phyloP scores from a whole-genome alignment of 2,888 invertebrate species.

The Lamproptera curius region DNA sequence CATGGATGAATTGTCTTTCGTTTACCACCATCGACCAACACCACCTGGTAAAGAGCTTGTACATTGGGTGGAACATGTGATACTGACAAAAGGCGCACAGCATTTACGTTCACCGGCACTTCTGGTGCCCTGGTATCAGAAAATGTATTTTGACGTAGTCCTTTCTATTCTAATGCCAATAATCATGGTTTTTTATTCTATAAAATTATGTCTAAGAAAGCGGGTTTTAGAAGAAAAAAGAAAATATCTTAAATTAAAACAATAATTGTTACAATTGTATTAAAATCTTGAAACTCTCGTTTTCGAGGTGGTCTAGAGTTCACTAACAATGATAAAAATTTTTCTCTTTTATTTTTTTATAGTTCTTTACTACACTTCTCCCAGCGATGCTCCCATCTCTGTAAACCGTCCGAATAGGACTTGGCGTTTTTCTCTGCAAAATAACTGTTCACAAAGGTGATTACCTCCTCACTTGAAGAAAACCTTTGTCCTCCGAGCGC shows the following conservation, averaged over 20 bases:
- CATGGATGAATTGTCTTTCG: conserved; percentile 38
- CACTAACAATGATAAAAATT: too few species aligned
- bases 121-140: conserved; percentile 40
- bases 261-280: too few species aligned
- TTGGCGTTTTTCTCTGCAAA: too few species aligned
- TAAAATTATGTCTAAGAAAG: neutral
- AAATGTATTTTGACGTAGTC: conserved; percentile 49
- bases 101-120: conserved; percentile 53
- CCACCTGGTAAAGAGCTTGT: conserved; percentile 77
- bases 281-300: too few species aligned
- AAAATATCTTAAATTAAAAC: neutral
- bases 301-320: too few species aligned
- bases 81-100: conserved; percentile 73
- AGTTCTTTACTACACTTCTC: too few species aligned
- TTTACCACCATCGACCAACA: conserved; percentile 64
- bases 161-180: neutral
- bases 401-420: too few species aligned
- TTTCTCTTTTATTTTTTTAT: too few species aligned
- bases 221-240: neutral
- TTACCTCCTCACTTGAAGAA: too few species aligned
- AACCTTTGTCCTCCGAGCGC: too few species aligned
- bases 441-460: too few species aligned
- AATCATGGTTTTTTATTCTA: neutral
- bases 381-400: too few species aligned
- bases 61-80: conserved; percentile 84